Base-by-base conservation (phyloP, 2,888 invertebrate species). In the Sycophila texana region DNA sequence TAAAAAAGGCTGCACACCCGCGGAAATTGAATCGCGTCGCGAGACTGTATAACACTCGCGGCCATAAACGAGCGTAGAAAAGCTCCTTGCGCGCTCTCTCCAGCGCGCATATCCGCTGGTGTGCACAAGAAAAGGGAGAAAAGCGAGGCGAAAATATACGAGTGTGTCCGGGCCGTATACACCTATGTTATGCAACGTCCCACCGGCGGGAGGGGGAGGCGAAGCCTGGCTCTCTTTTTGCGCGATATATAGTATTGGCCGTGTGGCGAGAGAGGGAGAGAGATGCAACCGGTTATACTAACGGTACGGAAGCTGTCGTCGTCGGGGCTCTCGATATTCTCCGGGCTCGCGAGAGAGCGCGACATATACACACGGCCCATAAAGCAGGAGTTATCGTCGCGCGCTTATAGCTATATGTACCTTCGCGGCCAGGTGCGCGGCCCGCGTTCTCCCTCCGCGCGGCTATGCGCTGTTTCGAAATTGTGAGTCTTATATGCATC, bases 241-340 rank as follows among this genome's bases (percentile, higher is more conserved):
- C 47, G 76, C 22, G 61, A 57, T 76, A 76, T 63, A 70, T n/a
- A n/a, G 63, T 76, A 76, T 70, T 47, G 70, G 67, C 30, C 16
- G 68, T 12, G 63, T 12, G 30, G 30, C 30, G 39, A 4, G 39
- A 39, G 39, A 39, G n/a, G 14, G 30, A 30, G 60, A 5, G 55
- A 39, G 65, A 60, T 30, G 55, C 73, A 73, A 78, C 77, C 66
- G 74, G 79, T 70, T 71, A 20, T 26, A 60, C 12, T 80, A 75
- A 80, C 76, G 80, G 80, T 73, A 73, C 75, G 73, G 79, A 80
- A 80, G 80, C 80, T 73, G 76, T 80, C 80, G 65, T 58, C 47
- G 63, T 63, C 71, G 66, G 61, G 70, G 53, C 18, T 39, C 30
- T n/a, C 18, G 39, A 51, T 16, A 51, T 39, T 1, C 39, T 49